Evolutionary conservation across 30 jellyfish, hydroid and myxozoan species (phyloP), one percentile per base, ranked within the genome.

Genomic region (Pseudorhiza aurosa): DNA sequence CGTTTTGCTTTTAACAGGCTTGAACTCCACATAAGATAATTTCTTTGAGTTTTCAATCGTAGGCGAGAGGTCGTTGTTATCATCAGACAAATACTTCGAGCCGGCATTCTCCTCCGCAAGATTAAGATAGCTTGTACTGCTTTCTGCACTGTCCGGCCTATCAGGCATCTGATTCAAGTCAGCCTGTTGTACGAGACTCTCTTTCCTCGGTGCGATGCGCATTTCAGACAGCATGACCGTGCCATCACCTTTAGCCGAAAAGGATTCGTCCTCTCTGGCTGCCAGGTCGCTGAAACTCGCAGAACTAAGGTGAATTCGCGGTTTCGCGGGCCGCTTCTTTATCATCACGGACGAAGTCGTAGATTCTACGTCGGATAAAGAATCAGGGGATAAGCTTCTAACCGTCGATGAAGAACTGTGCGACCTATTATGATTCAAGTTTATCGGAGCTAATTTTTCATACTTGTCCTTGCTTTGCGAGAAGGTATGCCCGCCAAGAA

Each of bases 121-220:
- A 33, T 84, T 84, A 71, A 84, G 53, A 73, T 84, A 84, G 37
- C 95, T 84, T 0, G 95, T 84, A 29, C 75, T 63, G 58, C 95
- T 84, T 37, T 72, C 95, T 2, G 75, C 75, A 55, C 95, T 84
- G 64, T 70, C 91, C 64, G 91, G 84, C 26, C 91, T 44, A 1
- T 60, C 88, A 11, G 88, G 77, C 71, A 59, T 22, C 28, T 10
- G 56, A 44, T 2, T 1, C 10, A 71, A 17, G 26, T 36, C 57
- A 42, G 24, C 28, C 43, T 44, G 51, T 19, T 28, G 57, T 0
- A 30, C 71, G 1, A 24, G 36, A 5, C 12, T 19, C 8, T 18
- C 67, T 53, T n/a, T 19, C 40, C 45, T 17, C 37, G 55, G 19
- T 26, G 31, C 64, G 22, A 58, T 65, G 44, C 18, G 10, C 43